Base-by-base conservation (phyloP, 2,888 invertebrate genomes). In the Antitype chi region DNA sequence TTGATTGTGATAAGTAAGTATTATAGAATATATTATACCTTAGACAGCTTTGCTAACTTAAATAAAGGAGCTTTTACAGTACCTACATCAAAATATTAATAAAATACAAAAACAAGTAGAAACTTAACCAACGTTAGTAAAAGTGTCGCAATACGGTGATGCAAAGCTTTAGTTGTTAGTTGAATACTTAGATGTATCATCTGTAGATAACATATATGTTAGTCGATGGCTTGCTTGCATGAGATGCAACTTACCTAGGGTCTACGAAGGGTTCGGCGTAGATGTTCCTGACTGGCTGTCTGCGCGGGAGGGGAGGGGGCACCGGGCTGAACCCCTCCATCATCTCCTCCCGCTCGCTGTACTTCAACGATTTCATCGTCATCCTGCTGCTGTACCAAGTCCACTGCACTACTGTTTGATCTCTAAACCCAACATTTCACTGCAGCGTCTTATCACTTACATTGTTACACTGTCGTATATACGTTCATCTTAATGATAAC, bases 221-320 rank as follows among this genome's bases (percentile, higher is more conserved):
- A 89, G 79, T 88, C 53, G 80, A 53, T 74, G 78, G n/a, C 52
- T 73, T 68, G 80, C 74, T 78, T 70, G 79, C 66, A 43, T 70
- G 63, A 80, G 82, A 53, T 74, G 72, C 69, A 77, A 94, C 96
- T 96, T 94, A 97, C 97, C 97, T 96, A 92, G 96, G 97, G 91
- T 97, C 97, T 87, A 97, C 97, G 95, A 97, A 97, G 89, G 97
- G 97, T 91, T 97, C 97, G 60, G 97, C 97, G 90, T 97, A 97
- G 94, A 97, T 97, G 93, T 97, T 97, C 92, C 97, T 95, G 90
- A 97, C 97, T 69, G 97, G 97, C 92, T 97, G 97, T 84, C 97
- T 96, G 80, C 97, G 97, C 84, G 97, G 96, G 87, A 97, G 97
- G 82, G 97, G 97, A 86, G 97, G 97, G 87, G 97, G 97, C 83